Percentiles rank a stretch among this genome's conserved stretches.
Evolutionary conservation across 2,888 invertebrate genomes (phyloP).

Genomic region (Himalopsyche tibetana): DNA sequence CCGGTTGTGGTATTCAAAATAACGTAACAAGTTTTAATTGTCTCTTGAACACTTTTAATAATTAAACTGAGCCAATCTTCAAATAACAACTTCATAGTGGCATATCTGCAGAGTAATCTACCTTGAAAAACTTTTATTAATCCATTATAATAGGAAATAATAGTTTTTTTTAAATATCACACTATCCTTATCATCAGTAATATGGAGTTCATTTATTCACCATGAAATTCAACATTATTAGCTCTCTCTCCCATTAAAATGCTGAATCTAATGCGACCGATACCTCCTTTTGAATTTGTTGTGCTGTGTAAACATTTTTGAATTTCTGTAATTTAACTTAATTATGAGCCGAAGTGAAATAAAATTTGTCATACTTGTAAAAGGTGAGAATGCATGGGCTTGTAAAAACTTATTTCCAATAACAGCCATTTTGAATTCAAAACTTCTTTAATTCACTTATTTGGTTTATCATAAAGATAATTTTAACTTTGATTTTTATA

Average conservation of each 20-base stretch:
- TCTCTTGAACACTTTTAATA: too few species aligned
- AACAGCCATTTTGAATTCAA: not conserved
- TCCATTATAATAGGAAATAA: too few species aligned
- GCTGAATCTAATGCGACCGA: not conserved
- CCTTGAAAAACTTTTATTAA: too few species aligned
- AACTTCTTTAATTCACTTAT: not conserved
- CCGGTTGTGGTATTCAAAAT: not conserved
- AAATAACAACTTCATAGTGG: too few species aligned
- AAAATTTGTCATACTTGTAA: constrained; percentile 8
- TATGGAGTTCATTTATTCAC: too few species aligned
- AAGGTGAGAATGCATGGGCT: constrained; percentile 37
- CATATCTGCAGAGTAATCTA: too few species aligned
- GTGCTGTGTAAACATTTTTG: constrained; percentile 6
- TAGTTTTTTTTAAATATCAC: too few species aligned
- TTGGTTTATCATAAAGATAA: constrained; percentile 4
- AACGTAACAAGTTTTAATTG: too few species aligned
- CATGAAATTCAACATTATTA: not conserved
- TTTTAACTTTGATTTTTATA: constrained; percentile 5
- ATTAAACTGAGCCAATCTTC: too few species aligned
- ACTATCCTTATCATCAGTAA: too few species aligned
- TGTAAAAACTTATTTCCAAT: not conserved
- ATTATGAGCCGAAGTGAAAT: constrained; percentile 30
- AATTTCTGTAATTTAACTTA: not conserved
- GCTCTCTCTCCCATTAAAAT: not conserved
- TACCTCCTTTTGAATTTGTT: constrained; percentile 41